Percentiles rank a stretch among this genome's conserved stretches.
Evolutionary conservation across 2,797 vertebrate genomes (phyloP).

Genomic region (Chelon auratus): DNA sequence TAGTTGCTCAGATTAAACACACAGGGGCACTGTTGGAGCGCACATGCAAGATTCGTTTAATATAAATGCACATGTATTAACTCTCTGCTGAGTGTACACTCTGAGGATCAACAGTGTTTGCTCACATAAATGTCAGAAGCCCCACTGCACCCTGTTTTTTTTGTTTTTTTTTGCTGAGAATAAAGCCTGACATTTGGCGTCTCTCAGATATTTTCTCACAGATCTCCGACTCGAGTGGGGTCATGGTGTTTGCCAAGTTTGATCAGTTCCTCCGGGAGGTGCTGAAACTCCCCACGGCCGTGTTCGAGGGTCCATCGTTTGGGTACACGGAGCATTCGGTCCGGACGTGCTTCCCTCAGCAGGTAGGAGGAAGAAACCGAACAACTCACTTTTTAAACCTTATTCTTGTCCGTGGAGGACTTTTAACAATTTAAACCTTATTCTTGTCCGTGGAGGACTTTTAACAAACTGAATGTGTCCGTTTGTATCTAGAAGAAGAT

Average conservation of each 20-base stretch:
- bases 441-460: not conserved
- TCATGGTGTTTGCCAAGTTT: slow-evolving; percentile 93
- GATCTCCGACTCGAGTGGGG: slow-evolving; percentile 93
- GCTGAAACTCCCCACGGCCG: slow-evolving; percentile 94
- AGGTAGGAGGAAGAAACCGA: slow-evolving; percentile 81
- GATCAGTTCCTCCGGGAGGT: slow-evolving; percentile 95
- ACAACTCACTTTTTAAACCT: accelerated
- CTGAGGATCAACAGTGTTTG: slow-evolving; percentile 31
- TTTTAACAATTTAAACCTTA: not conserved
- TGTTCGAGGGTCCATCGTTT: slow-evolving; percentile 97
- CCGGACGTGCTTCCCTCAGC: slow-evolving; percentile 94
- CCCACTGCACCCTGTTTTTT: not conserved
- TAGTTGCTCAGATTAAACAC: slow-evolving; percentile 55
- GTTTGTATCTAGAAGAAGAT: slow-evolving; percentile 93
- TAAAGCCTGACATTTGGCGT: slow-evolving; percentile 29
- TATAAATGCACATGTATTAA: slow-evolving; percentile 10
- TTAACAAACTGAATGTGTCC: slow-evolving; percentile 6
- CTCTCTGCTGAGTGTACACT: not conserved
- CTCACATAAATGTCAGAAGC: slow-evolving; percentile 47
- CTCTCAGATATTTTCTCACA: slow-evolving; percentile 95
- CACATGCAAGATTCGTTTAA: not conserved
- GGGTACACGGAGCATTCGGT: slow-evolving; percentile 95
- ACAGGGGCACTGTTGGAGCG: slow-evolving; percentile 59
- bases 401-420: not conserved
- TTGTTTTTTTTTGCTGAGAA: not conserved